Base-by-base conservation (phyloP, 2,797 vertebrate species). In the Cetoscarus ocellatus region DNA sequence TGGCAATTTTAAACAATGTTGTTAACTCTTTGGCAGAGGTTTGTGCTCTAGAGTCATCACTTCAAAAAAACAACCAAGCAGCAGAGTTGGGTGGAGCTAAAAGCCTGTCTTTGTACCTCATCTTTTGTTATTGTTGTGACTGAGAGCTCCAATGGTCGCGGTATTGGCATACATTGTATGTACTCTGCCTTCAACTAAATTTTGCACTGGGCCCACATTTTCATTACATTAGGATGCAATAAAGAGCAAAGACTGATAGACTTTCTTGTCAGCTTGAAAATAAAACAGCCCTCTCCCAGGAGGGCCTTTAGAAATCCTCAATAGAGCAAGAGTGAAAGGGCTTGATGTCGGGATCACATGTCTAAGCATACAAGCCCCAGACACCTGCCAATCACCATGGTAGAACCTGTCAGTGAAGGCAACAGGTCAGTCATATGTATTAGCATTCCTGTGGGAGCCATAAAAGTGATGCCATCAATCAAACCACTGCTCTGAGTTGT, bases 341-440 rank as follows among this genome's bases (percentile, higher is more conserved):
- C 75, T 64, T 84, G 75, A 87, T 79, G 77, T 74, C 76, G 60
- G 42, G 67, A 40, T 74, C 70, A 61, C 63, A 82, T 84, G 84
- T 86, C 75, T 77, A 73, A 87, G 77, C 72, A 84, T 68, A 84
- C 82, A 71, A 89, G 74, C 65, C 48, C 43, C 61, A 77, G 84
- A 76, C 78, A 86, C 59, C 86, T 90, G 90, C 73, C 91, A 91
- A 79, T 92, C 88, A 86, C 53, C 44, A 48, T 36, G 53, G 9
- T 36, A 19, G 13, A 44, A 56, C 67, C 62, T 38, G 57, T 82
- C 70, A 62, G 70, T 8, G 42, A 61, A 72, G 73, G 69, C 75
- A 86, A 74, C 76, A 62, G 84, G 80, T 80, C 59, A 62, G 72
- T 62, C 51, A 75, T 85, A 74, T 68, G 36, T 48, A 67, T 83